Base-by-base conservation (phyloP, 2,888 invertebrate genomes). In the Creontiades dilutus region DNA sequence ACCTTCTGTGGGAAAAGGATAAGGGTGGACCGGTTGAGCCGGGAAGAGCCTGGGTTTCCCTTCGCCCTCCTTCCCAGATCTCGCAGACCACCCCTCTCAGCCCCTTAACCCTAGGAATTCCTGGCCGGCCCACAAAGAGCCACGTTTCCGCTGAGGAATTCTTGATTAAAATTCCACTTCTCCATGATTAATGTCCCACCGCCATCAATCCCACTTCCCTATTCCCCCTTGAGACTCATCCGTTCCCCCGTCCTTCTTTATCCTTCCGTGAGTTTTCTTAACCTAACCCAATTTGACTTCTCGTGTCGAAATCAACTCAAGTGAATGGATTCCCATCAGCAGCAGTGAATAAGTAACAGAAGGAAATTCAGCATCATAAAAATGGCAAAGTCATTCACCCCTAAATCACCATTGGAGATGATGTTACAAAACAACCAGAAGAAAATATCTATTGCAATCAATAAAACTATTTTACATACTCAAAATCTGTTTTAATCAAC, bases 161-260 rank as follows among this genome's bases (percentile, higher is more conserved):
- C 91, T 90, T 90, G 90, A 91, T 91, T 91, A 90, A 91, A 91
- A 91, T 91, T 91, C 91, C 91, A 90, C 90, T 90, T 90, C 89
- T 90, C 90, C 90, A 90, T 90, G 90, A 90, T 90, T 90, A 90
- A 90, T 90, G 90, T 89, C 85, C 78, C 75, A n/a, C 75, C 80
- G 80, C 89, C 81, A 89, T 89, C 89, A 89, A 89, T 89, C 88
- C 89, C 75, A 47, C 75, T 86, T 82, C 47, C 52, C 82, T 82
- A 82, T 82, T 82, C 82, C 82, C 68, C 11, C 61, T 61, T 19
- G 52, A 14, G 2, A 19, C 19, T 68, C 68, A 68, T 23, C 68
- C 23, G 23, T 52, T 47, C 82, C 48, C 52, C 82, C 48, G 16
- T 68, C 82, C 52, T 46, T 46, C 47, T 52, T 11, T 82, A 16